phyloP scores from a whole-genome alignment of 2,113 vertebrate species.

The Corydoras maculifer region DNA sequence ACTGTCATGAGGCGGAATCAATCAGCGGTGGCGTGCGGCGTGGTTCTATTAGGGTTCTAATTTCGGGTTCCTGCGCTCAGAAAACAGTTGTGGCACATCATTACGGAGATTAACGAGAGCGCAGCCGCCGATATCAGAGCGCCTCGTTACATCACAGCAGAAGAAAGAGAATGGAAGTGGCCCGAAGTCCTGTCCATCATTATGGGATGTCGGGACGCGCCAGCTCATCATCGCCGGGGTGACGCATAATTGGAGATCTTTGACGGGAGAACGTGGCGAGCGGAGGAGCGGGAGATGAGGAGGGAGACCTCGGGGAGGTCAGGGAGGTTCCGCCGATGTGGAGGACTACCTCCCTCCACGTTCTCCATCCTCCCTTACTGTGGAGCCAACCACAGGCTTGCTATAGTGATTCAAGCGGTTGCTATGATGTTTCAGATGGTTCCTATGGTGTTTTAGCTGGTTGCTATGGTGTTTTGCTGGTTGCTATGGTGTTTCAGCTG shows the following conservation, averaged over 20 bases:
- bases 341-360: too few species aligned
- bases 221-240: conserved; percentile 12
- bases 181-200: conserved; percentile 18
- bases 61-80: conserved; percentile 48
- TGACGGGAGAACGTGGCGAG: neutral
- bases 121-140: conserved; percentile 48
- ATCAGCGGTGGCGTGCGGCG: conserved; percentile 46
- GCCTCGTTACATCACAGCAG: conserved; percentile 52
- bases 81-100: conserved; percentile 45
- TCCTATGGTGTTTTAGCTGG: too few species aligned
- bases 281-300: too few species aligned
- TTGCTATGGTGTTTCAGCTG: too few species aligned
- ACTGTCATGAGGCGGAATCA: conserved; percentile 58
- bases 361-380: too few species aligned
- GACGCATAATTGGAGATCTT: conserved; percentile 19
- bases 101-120: conserved; percentile 55
- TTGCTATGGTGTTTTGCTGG: too few species aligned
- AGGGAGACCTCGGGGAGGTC: too few species aligned
- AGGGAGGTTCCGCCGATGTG: too few species aligned
- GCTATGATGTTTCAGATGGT: too few species aligned
- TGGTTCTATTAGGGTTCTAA: conserved; percentile 58
- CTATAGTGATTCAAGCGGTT: too few species aligned
- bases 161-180: neutral
- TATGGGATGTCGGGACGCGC: conserved; percentile 4
- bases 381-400: too few species aligned